A percentile compares a stretch with the other conserved stretches of the same genome.
Conservation (phyloP, 2,888 invertebrate species). For the Tenthredo livida region DNA sequence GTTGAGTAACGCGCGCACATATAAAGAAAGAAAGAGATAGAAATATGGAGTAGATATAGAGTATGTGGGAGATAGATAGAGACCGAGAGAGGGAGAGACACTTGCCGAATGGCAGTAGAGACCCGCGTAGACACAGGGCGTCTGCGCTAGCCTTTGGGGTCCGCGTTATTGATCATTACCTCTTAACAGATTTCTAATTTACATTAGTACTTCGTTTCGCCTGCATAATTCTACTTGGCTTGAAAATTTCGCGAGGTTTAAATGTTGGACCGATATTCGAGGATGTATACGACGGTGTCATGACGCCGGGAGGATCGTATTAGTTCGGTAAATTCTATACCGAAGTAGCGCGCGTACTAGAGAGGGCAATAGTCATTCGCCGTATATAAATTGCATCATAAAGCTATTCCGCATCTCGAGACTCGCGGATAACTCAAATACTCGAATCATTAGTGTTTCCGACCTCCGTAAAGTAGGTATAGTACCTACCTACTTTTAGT, state of each 20-base stretch:
- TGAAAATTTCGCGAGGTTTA: constrained; percentile 24
- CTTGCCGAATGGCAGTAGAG: constrained; percentile 64
- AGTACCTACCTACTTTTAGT: no score
- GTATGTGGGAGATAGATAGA: constrained; percentile 52
- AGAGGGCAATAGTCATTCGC: background rate
- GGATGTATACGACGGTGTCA: background rate
- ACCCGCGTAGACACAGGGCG: constrained; percentile 65
- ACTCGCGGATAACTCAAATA: constrained; percentile 4
- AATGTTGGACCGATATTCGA: background rate
- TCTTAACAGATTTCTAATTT: constrained; percentile 76
- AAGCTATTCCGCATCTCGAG: background rate
- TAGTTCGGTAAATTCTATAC: background rate
- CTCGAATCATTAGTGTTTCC: background rate
- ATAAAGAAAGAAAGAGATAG: constrained; percentile 29
- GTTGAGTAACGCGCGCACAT: constrained; percentile 35
- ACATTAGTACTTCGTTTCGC: constrained; percentile 68
- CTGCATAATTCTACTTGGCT: constrained; percentile 43
- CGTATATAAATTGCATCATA: background rate
- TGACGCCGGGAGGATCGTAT: background rate
- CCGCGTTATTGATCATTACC: constrained; percentile 77
- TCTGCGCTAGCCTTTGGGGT: constrained; percentile 71
- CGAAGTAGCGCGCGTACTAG: background rate
- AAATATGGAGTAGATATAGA: background rate
- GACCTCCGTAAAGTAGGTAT: background rate
- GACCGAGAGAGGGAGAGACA: constrained; percentile 56